Evolutionary conservation across 2,113 vertebrate species (phyloP), one percentile per base, ranked within the genome.

Genomic region (Chionis minor): DNA sequence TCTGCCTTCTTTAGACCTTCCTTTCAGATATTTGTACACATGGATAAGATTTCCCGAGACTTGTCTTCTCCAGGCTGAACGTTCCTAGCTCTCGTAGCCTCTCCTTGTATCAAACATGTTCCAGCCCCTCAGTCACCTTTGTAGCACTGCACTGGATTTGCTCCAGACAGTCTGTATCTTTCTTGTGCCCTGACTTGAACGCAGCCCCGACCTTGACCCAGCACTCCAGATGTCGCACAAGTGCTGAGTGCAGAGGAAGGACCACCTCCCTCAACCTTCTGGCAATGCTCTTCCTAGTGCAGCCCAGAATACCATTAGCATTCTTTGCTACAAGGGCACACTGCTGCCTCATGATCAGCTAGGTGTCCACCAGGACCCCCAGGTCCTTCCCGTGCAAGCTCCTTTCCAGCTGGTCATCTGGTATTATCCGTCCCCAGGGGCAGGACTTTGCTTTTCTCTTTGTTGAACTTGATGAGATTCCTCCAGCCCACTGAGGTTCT

Each of bases 101-200:
- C 58, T 77, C n/a, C 22, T 70, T 13, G 3, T 22, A 52, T 1
- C 12, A 73, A 51, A 42, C 6, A n/a, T 3, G 4, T 61, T 63
- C 44, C 67, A 65, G 32, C 11, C 28, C 13, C 12, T 84, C 52
- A 40, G 2, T 30, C n/a, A n/a, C 13, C 18, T 40, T n/a, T 3
- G 2, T 19, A 69, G 28, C 45, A 70, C 56, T 35, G 8, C 49
- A 56, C 8, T 74, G 47, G 11, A 82, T 42, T 82, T 1, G 0
- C 42, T 56, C 27, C 58, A 73, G 33, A 24, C 65, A 5, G 1
- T 24, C 45, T 0, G 0, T 10, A 30, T 33, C n/a, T 45, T 49
- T 47, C 45, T 55, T 78, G 63, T 30, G 78, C 5, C 18, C 28
- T 55, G 33, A 83, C 32, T 30, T 54, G 20, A 11, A 42, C 55